These are phyloP conservation scores for Thyatira batis DNA, from an alignment of 2,888 invertebrate species.

Conservation along the genomic window DNA sequence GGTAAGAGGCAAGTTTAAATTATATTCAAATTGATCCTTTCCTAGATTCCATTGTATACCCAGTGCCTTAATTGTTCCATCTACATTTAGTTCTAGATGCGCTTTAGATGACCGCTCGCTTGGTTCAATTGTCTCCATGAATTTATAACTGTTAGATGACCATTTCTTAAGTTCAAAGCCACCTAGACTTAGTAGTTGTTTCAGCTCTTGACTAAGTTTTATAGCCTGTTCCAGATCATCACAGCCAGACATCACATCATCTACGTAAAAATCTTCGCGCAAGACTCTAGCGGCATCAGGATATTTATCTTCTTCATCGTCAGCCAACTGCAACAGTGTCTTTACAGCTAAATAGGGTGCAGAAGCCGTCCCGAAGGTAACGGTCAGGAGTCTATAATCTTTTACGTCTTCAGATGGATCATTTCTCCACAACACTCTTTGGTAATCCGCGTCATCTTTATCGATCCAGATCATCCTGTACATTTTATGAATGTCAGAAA, in stretches of 20 bases:
- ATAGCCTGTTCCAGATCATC: constrained; percentile 21
- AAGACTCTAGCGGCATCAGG: constrained; percentile 25
- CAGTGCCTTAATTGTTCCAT: too few species aligned
- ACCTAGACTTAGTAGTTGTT: constrained; percentile 27
- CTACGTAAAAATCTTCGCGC: constrained; percentile 5
- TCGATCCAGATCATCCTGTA: constrained; percentile 10
- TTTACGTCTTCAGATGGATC: constrained; percentile 6
- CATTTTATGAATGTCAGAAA: constrained; percentile 18
- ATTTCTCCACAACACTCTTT: constrained; percentile 7
- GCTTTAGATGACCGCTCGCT: too few species aligned
- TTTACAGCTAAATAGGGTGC: constrained; percentile 36
- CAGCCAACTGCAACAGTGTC: constrained; percentile 30
- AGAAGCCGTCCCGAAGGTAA: constrained; percentile 35
- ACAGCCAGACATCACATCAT: constrained; percentile 24
- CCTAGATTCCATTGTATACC: too few species aligned
- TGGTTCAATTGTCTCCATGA: too few species aligned
- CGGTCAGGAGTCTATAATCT: constrained; percentile 21
- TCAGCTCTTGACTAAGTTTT: constrained; percentile 25
- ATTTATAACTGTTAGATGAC: too few species aligned
- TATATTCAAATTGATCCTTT: too few species aligned
- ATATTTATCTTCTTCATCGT: constrained; percentile 23
- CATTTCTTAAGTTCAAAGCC: constrained; percentile 41
- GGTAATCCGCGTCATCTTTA: constrained; percentile 3
- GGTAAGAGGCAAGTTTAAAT: too few species aligned
- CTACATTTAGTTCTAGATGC: too few species aligned